Base-by-base conservation (phyloP, 2,888 invertebrate genomes). In the Microplitis manilae region DNA sequence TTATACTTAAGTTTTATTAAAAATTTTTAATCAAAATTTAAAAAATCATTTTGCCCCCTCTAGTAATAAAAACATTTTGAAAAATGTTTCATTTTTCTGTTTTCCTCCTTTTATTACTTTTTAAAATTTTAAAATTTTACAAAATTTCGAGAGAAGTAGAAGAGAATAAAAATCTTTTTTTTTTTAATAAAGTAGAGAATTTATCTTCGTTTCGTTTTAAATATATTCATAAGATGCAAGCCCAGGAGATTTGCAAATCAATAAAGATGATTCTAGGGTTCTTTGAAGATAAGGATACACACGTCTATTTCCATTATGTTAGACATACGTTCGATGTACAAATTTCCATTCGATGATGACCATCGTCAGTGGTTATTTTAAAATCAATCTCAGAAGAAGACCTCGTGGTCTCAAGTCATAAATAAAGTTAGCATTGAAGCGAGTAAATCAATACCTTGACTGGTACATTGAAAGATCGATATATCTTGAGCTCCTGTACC, bases 231-330 rank as follows among this genome's bases (percentile, higher is more conserved):
- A 39, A 71, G 61, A 71, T 71, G 61, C 59, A 61, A 15, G 30
- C 71, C 59, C 71, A 61, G 20, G 61, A 71, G 71, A 71, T 71
- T 71, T 71, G 71, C 61, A 60, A 71, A 41, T 61, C 61, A n/a
- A 61, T 71, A 30, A 30, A 61, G 60, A 71, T 71, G 62, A 61
- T 71, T 71, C 38, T 7, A 8, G 8, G 40, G 20, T 39, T 40
- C 41, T 40, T 15, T n/a, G 30, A 30, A 30, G n/a, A n/a, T n/a
- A 6, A 17, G 59, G 20, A 69, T 69, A 41, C n/a, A 68, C 68
- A 41, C 41, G 17, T 69, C 30, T 13, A 15, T 50, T 69, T 41
- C 20, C 20, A 41, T 69, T 17, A 69, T 69, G 7, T 41, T 69
- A 40, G 41, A 7, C 20, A 5, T 69, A 50, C 6, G 50, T 69